These are phyloP conservation scores for Hydrotaea diabolus DNA, from an alignment of 2,888 invertebrate species.

Conservation along the genomic window DNA sequence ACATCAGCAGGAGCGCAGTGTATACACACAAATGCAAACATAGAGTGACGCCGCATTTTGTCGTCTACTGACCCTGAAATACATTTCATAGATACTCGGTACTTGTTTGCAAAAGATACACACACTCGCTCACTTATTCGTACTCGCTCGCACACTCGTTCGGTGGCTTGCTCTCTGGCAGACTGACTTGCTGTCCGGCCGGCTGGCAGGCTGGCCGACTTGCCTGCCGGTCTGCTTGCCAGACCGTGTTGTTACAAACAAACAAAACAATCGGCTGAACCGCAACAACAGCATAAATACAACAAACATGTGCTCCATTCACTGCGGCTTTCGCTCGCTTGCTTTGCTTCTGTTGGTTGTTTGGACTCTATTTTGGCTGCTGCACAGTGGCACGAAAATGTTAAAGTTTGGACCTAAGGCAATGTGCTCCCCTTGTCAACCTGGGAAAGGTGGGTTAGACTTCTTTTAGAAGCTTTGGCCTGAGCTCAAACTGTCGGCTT, in stretches of 20 bases:
- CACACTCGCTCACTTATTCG: background rate
- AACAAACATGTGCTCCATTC: slow-evolving; percentile 47
- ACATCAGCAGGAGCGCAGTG: background rate
- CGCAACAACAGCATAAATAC: slow-evolving; percentile 27
- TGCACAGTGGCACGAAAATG: background rate
- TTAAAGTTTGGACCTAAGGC: too few species aligned
- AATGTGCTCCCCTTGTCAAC: too few species aligned
- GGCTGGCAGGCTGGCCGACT: background rate
- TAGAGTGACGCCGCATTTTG: slow-evolving; percentile 66
- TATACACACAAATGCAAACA: slow-evolving; percentile 30
- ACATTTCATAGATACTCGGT: slow-evolving; percentile 62
- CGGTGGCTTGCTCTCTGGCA: slow-evolving; percentile 35
- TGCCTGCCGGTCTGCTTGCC: background rate
- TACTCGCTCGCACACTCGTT: background rate
- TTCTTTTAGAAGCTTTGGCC: too few species aligned
- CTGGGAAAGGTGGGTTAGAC: too few species aligned
- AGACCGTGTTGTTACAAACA: slow-evolving; percentile 3
- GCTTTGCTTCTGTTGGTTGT: slow-evolving; percentile 38
- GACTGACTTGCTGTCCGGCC: too few species aligned
- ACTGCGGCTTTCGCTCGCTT: slow-evolving; percentile 44
- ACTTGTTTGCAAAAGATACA: slow-evolving; percentile 62
- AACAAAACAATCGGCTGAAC: slow-evolving; percentile 17
- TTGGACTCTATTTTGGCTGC: background rate
- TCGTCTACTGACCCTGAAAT: slow-evolving; percentile 68
- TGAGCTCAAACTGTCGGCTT: too few species aligned